Evolutionary conservation across 2,888 invertebrate species (phyloP).

Genomic region (Leucoma salicis): DNA sequence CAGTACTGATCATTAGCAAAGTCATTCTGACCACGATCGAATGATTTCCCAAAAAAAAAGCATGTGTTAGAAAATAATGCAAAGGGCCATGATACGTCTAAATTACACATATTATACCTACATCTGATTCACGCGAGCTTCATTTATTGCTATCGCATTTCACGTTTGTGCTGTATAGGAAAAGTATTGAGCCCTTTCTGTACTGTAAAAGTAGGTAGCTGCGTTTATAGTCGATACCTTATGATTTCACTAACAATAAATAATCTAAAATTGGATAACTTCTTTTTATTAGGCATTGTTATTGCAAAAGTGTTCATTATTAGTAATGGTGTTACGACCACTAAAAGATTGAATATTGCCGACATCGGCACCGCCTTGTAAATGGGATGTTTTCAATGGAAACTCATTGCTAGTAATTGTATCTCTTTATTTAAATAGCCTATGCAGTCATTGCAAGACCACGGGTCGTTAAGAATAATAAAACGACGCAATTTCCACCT

Average conservation of each 20-base stretch:
- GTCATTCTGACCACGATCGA: slow-evolving; percentile 57
- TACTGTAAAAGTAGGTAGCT: slow-evolving; percentile 21
- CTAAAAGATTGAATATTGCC: slow-evolving; percentile 20
- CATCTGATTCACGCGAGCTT: slow-evolving; percentile 45
- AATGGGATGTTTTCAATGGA: slow-evolving; percentile 28
- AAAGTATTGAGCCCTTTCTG: slow-evolving; percentile 35
- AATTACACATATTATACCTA: slow-evolving; percentile 56
- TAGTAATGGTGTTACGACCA: slow-evolving; percentile 25
- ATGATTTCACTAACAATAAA: slow-evolving; percentile 14
- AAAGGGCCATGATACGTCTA: slow-evolving; percentile 47
- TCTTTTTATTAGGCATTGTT: slow-evolving; percentile 17
- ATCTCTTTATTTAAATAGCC: slow-evolving; percentile 47
- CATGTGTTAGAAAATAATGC: slow-evolving; percentile 45
- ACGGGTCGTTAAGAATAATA: slow-evolving; percentile 48
- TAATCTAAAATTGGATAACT: slow-evolving; percentile 22
- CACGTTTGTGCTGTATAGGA: slow-evolving; percentile 49
- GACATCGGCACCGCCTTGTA: slow-evolving; percentile 9
- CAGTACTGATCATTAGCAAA: slow-evolving; percentile 54
- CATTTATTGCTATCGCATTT: slow-evolving; percentile 47
- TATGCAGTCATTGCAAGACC: slow-evolving; percentile 42
- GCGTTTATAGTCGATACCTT: slow-evolving; percentile 12
- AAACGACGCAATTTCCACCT: slow-evolving; percentile 61
- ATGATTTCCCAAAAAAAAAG: slow-evolving; percentile 48
- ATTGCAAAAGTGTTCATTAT: slow-evolving; percentile 23
- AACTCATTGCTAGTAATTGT: slow-evolving; percentile 33